phyloP scores from a whole-genome alignment of 1,140 invertebrate species.

The Zaprionus gabonicus region DNA sequence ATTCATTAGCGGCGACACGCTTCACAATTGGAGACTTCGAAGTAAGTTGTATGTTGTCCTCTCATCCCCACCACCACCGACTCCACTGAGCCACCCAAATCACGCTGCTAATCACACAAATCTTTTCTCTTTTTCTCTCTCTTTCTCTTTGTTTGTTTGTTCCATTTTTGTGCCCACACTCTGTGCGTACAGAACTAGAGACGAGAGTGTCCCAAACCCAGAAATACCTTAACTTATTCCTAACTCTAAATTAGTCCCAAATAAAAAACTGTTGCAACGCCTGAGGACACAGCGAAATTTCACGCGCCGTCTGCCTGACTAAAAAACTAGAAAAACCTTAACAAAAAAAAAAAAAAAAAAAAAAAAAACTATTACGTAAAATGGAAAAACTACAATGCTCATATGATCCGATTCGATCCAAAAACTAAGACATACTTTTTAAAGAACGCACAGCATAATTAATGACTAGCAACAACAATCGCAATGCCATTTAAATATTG shows the following conservation, averaged over 20 bases:
- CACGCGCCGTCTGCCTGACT: constrained; percentile 42
- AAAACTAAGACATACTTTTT: constrained; percentile 29
- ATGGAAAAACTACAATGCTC: constrained; percentile 12
- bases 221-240: constrained; percentile 26
- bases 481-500: constrained; percentile 45
- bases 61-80: not conserved
- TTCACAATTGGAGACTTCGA: constrained; percentile 88
- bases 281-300: constrained; percentile 44
- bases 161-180: constrained; percentile 16
- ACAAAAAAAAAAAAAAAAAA: constrained; percentile 7
- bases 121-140: constrained; percentile 57
- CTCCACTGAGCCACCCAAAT: constrained; percentile 12
- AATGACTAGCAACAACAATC: constrained; percentile 45
- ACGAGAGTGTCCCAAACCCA: constrained; percentile 14
- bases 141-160: constrained; percentile 23
- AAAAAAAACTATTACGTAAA: not conserved
- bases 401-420: constrained; percentile 29
- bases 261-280: constrained; percentile 31
- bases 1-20: constrained; percentile 86
- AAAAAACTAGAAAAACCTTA: not conserved
- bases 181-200: constrained; percentile 71
- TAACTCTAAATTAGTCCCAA: constrained; percentile 28
- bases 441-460: constrained; percentile 61
- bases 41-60: constrained; percentile 85
- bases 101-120: constrained; percentile 63